Percentiles rank a stretch among this genome's conserved stretches.
Conservation (phyloP, 1,140 invertebrate species). For the Neodiprion fabricii region DNA sequence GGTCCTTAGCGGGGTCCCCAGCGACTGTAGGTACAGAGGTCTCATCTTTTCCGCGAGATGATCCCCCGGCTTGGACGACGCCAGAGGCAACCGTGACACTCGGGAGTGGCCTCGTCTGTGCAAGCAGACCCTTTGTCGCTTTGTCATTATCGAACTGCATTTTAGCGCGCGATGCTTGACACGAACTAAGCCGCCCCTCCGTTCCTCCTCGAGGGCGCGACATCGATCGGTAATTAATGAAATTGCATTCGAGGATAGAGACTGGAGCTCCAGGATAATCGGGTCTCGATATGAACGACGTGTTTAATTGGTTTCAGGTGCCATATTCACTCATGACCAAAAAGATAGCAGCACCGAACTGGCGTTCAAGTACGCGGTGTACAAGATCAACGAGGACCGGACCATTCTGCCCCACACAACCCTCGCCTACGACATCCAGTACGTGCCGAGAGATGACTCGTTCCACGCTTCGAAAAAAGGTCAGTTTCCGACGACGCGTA, state of each 20-base stretch:
- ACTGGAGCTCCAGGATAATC: neutral
- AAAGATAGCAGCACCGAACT: constrained; percentile 69
- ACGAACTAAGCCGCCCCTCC: too few relatives aligned
- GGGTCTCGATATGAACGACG: neutral
- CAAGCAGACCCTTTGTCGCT: too few relatives aligned
- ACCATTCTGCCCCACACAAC: constrained; percentile 70
- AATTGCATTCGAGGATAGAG: neutral
- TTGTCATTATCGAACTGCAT: too few relatives aligned
- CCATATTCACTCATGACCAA: constrained; percentile 71
- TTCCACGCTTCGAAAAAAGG: constrained; percentile 74
- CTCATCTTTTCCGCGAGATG: too few relatives aligned
- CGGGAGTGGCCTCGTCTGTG: too few relatives aligned
- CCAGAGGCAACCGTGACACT: too few relatives aligned
- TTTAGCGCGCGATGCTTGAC: too few relatives aligned
- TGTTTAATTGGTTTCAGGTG: constrained; percentile 56
- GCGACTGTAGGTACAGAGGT: too few relatives aligned
- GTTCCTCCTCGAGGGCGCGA: neutral
- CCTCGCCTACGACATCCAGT: constrained; percentile 71
- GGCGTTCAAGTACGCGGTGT: constrained; percentile 74
- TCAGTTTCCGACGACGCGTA: constrained; percentile 35
- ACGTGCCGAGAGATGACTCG: constrained; percentile 71
- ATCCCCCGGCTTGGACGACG: too few relatives aligned
- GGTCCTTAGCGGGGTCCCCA: too few relatives aligned
- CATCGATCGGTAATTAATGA: neutral
- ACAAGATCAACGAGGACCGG: constrained; percentile 71